Conservation (phyloP, 2,888 invertebrate species). For the Dichetophora obliterata region DNA sequence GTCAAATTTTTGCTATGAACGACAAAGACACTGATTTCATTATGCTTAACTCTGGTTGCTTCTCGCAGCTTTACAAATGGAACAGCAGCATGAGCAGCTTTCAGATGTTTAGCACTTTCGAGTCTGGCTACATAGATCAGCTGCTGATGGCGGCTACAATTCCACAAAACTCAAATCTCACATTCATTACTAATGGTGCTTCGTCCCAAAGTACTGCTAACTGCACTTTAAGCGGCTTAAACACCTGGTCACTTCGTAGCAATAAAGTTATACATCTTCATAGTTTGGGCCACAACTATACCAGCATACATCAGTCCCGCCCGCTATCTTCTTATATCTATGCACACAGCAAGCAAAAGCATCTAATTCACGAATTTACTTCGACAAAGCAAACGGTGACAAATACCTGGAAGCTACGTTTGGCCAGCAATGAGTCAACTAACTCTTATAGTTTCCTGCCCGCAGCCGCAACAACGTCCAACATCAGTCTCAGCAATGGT, state of each 20-base stretch:
- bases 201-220: constrained; percentile 46
- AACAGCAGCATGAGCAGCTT: constrained; percentile 57
- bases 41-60: constrained; percentile 68
- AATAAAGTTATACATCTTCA: constrained; percentile 37
- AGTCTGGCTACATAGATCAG: constrained; percentile 71
- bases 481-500: constrained; percentile 66
- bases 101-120: constrained; percentile 55
- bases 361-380: constrained; percentile 20
- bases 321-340: constrained; percentile 64
- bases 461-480: constrained; percentile 46
- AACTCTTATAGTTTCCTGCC: constrained; percentile 53
- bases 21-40: constrained; percentile 48
- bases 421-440: constrained; percentile 23
- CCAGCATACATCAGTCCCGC: constrained; percentile 38
- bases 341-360: constrained; percentile 49
- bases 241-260: constrained; percentile 57
- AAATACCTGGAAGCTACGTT: constrained; percentile 36
- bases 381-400: constrained; percentile 45
- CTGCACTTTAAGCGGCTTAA: constrained; percentile 54
- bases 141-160: constrained; percentile 64
- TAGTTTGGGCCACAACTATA: constrained; percentile 49
- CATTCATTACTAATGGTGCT: constrained; percentile 66
- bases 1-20: neutral
- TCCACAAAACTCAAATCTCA: constrained; percentile 50
- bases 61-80: constrained; percentile 70